Conservation (phyloP, 1,140 invertebrate species). For the Drosophila baimaii region DNA sequence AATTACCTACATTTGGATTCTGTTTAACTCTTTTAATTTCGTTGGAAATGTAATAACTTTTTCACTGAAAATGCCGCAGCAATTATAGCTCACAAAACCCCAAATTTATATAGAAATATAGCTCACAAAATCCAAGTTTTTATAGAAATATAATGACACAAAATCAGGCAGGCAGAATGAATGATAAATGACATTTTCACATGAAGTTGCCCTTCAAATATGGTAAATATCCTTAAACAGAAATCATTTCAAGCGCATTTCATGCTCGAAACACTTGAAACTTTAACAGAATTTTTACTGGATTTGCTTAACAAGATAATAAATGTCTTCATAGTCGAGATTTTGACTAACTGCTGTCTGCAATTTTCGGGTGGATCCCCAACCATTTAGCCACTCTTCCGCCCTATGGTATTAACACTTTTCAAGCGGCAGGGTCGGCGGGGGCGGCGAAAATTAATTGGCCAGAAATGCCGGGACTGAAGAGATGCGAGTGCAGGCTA, state of each 20-base stretch:
- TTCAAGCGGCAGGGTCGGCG: neutral
- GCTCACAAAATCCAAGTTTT: too few relatives aligned
- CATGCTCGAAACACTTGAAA: neutral
- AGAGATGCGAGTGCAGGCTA: constrained; percentile 51
- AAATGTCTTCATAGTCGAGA: constrained; percentile 13
- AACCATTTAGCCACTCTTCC: neutral
- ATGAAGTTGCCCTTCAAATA: neutral
- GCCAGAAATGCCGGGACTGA: constrained; percentile 27
- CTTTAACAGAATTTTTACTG: neutral
- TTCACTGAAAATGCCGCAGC: neutral
- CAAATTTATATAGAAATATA: too few relatives aligned
- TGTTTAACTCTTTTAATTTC: too few relatives aligned
- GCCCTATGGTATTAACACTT: constrained; percentile 39
- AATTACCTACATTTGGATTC: too few relatives aligned
- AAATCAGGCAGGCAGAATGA: neutral
- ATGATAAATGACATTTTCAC: neutral
- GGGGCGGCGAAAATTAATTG: constrained; percentile 46
- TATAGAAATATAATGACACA: too few relatives aligned
- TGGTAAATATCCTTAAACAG: neutral
- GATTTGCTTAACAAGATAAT: neutral
- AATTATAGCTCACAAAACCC: neutral
- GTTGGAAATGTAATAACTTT: neutral
- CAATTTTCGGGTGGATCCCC: constrained; percentile 14
- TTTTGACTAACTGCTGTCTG: neutral
- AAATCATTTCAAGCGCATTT: neutral